Base-by-base conservation (phyloP, 2,797 vertebrate genomes). In the Triplophysa bombifrons region DNA sequence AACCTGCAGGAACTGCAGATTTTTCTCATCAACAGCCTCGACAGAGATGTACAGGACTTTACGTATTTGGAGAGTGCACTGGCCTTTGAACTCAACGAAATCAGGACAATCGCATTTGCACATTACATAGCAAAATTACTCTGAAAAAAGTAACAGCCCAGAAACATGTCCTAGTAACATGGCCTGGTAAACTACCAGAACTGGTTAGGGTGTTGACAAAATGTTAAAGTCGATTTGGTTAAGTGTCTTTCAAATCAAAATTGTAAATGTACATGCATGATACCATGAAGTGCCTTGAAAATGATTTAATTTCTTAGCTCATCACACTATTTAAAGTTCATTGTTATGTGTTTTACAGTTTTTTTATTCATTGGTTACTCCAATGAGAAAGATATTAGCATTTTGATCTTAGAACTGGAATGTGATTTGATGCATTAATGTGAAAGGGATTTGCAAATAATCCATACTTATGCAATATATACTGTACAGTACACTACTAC, bases 31-130 rank as follows among this genome's bases (percentile, higher is more conserved):
- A 85, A 85, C 53, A 80, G 82, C 13, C 27, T 71, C 3, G 74
- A 85, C 9, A 78, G 9, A 80, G 60, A 50, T 34, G 16, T 17
- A n/a, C 72, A 80, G 56, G 82, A 85, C 46, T 85, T 85, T 82
- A 67, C 74, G 10, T n/a, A 70, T 72, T 68, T 85, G 70, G 80
- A 85, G 63, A 84, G 38, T 63, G 70, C 70, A 44, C 48, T 85
- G 38, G 30, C 65, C 16, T 53, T 74, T 75, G 77, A 85, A 70
- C 72, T 85, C 46, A 64, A 74, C 34, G 74, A 70, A 34, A 61
- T 82, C 64, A 77, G 74, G 76, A 56, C 44, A 56, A 82, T 80
- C 66, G 82, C 84, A 34, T 85, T 85, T 80, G 76, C 77, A 51
- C 67, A 82, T 74, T 74, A 82, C 71, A 19, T 84, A 46, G 20